A percentile compares a stretch with the other conserved stretches of the same genome.
Conservation (phyloP, 1,140 invertebrate species). For the Gonatopus flavifemur region DNA sequence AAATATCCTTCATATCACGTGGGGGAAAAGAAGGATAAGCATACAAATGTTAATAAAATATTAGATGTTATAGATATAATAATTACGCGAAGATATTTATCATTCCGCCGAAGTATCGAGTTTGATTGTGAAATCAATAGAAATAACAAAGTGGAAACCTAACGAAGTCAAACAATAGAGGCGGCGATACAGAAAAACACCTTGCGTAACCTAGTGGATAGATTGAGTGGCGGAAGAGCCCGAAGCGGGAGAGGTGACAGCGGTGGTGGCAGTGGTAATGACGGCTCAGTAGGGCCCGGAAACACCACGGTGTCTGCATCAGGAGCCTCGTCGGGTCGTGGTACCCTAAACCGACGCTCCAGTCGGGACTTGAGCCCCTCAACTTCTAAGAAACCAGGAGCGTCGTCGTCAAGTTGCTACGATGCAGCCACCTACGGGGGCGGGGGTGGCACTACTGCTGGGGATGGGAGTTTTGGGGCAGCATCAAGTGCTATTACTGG, state of each 20-base stretch:
- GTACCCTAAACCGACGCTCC: slow-evolving; percentile 40
- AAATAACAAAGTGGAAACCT: no score
- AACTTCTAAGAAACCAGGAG: slow-evolving; percentile 24
- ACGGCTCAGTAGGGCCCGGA: slow-evolving; percentile 19
- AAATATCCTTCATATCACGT: neutral
- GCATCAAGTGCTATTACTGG: slow-evolving; percentile 24
- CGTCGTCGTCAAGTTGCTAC: slow-evolving; percentile 14
- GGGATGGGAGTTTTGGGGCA: no score
- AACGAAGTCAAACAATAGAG: no score
- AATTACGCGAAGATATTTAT: no score
- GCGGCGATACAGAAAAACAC: no score
- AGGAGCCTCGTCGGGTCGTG: slow-evolving; percentile 42
- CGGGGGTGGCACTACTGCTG: slow-evolving; percentile 21
- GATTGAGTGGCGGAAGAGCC: slow-evolving; percentile 1
- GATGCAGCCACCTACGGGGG: slow-evolving; percentile 24
- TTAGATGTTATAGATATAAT: no score
- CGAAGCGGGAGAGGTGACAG: slow-evolving; percentile 15
- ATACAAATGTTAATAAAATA: no score
- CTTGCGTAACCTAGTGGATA: no score
- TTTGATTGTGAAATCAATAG: no score
- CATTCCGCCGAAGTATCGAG: no score
- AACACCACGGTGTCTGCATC: slow-evolving; percentile 49
- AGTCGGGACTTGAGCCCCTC: slow-evolving; percentile 50
- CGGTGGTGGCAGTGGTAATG: neutral
- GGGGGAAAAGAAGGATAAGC: no score